A percentile compares a stretch with the other conserved stretches of the same genome.
These are phyloP conservation scores for Zosterops japonicus DNA, from an alignment of 2,113 vertebrate species.

Conservation along the genomic window DNA sequence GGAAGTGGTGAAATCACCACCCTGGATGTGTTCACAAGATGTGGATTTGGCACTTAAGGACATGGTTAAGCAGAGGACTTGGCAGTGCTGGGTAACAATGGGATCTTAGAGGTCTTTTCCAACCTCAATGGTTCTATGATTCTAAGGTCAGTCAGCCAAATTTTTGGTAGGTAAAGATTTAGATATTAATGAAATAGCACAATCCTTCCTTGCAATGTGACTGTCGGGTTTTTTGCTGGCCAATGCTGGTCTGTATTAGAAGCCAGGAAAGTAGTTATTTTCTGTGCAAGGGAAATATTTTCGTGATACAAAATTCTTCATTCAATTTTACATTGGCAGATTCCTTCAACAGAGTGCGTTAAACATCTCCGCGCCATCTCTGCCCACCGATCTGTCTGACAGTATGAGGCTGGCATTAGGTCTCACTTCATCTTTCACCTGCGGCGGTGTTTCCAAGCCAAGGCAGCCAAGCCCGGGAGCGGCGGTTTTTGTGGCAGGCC, in stretches of 20 bases:
- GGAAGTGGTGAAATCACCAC: not conserved
- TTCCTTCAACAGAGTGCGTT: not conserved
- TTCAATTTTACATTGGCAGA: not conserved
- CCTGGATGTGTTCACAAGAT: not conserved
- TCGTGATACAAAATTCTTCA: fast-evolving
- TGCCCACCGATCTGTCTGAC: not conserved
- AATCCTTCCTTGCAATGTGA: not conserved
- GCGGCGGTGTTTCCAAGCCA: not conserved
- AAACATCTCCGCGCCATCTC: not conserved
- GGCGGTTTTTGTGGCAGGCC: not conserved
- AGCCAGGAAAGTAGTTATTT: not conserved
- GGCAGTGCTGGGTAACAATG: not conserved
- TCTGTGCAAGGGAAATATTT: not conserved
- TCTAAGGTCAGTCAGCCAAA: not conserved
- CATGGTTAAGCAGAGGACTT: not conserved
- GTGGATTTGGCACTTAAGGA: not conserved
- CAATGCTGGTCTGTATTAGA: not conserved
- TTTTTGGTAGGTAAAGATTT: not conserved
- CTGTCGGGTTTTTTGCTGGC: not conserved
- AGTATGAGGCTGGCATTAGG: no score
- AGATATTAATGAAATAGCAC: not conserved
- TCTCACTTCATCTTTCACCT: not conserved
- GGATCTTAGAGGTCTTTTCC: not conserved
- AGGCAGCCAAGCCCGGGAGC: not conserved
- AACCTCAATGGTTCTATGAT: not conserved